phyloP scores from a whole-genome alignment of 2,888 invertebrate species.

The Tuberolachnus salignus region DNA sequence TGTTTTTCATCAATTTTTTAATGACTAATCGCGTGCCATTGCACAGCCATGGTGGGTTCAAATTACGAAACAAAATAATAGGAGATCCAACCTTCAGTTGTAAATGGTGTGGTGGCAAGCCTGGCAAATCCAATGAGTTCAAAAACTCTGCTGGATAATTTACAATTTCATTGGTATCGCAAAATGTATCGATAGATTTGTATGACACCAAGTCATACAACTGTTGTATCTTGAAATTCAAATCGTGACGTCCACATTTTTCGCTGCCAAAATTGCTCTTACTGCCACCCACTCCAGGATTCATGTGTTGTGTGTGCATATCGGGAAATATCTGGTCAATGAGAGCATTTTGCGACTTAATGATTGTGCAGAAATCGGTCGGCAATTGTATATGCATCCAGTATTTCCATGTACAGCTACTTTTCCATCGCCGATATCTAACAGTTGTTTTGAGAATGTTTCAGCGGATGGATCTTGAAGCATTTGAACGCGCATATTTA shows the following conservation, averaged over 20 bases:
- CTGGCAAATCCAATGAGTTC: no score
- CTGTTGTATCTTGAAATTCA: conserved; percentile 28
- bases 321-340: conserved; percentile 60
- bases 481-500: conserved; percentile 60
- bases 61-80: no score
- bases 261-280: conserved; percentile 61
- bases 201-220: background rate
- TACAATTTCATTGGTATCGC: conserved; percentile 6
- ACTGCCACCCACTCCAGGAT: conserved; percentile 61
- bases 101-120: no score
- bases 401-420: conserved; percentile 58
- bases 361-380: conserved; percentile 60
- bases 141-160: no score
- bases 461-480: conserved; percentile 60
- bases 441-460: conserved; percentile 60
- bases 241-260: conserved; percentile 40
- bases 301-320: conserved; percentile 59
- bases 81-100: no score
- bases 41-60: no score
- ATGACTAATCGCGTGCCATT: no score
- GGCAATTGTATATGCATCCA: conserved; percentile 59
- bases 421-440: conserved; percentile 60
- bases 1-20: no score
- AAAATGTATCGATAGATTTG: conserved; percentile 27
- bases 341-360: conserved; percentile 58